Base-by-base conservation (phyloP, 2,797 vertebrate genomes). In the Gobionotothen gibberifrons region DNA sequence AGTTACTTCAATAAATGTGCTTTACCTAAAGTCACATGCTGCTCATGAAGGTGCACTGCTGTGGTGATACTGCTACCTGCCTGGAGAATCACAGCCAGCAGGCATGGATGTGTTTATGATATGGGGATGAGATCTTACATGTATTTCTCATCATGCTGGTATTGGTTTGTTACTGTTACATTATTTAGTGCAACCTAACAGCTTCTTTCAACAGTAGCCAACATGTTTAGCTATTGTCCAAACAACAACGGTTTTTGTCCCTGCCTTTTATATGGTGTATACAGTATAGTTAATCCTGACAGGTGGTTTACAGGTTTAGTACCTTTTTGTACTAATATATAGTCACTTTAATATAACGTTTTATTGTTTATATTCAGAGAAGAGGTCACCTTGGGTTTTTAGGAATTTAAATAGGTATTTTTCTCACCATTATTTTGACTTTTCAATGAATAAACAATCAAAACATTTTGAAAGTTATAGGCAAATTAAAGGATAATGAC, bases 1-100 rank as follows among this genome's bases (percentile, higher is more conserved):
- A 96, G 96, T 94, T 32, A 1, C 26, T 26, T 26, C 26, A 71
- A 47, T 14, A 44, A 14, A 42, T 59, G 70, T 78, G 69, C 72
- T 70, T 17, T 36, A 36, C 3, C 12, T 29, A 7, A 26, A 47
- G 16, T n/a, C 22, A 26, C 12, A 21, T 42, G n/a, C 21, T 52
- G 42, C n/a, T 29, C 0, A 19, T 57, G 10, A 17, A 52, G 29
- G 52, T n/a, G n/a, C 11, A 43, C 26, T 26, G 10, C 16, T 71
- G 49, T 22, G 56, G 6, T 32, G 36, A 16, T 0, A 4, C 11
- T 56, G 44, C 3, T 4, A 43, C 54, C 55, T 74, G 52, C 11
- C 29, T 10, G 49, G 22, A 5, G 14, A 9, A 3, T 17, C 32
- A 32, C 32, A 6, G 26, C 53, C 51, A 29, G 5, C 53, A n/a